These are phyloP conservation scores for Holacanthella duospinosa DNA, from an alignment of 2,888 invertebrate species.

Conservation along the genomic window DNA sequence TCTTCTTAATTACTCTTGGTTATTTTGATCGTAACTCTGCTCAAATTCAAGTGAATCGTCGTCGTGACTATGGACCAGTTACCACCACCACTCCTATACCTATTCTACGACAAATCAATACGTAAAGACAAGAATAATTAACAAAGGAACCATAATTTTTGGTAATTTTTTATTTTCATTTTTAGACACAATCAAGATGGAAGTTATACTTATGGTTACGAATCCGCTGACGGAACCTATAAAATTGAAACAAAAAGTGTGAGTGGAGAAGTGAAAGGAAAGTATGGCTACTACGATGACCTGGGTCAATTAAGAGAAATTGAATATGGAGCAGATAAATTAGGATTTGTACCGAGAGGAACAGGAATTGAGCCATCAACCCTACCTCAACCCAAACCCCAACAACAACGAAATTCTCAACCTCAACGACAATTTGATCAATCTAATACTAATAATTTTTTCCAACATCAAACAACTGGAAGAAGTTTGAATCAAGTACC, in stretches of 20 bases:
- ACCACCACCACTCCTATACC: conserved; percentile 58
- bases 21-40: neutral
- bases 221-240: conserved; percentile 73
- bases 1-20: conserved; percentile 5
- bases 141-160: neutral
- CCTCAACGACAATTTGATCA: too few species aligned
- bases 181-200: conserved; percentile 38
- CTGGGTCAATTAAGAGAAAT: conserved; percentile 66
- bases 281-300: conserved; percentile 80
- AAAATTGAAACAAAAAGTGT: conserved; percentile 79
- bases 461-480: neutral
- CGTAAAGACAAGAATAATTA: conserved; percentile 16
- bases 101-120: conserved; percentile 69
- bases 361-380: conserved; percentile 60
- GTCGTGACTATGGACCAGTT: neutral
- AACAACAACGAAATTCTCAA: neutral
- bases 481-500: neutral
- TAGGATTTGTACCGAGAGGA: conserved; percentile 73
- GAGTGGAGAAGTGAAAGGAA: conserved; percentile 72
- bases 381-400: neutral
- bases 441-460: too few species aligned
- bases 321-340: conserved; percentile 70
- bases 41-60: neutral
- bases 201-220: conserved; percentile 78
- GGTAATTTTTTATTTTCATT: neutral